Conservation (phyloP, 2,888 invertebrate species). For the Thymelicus lineola region DNA sequence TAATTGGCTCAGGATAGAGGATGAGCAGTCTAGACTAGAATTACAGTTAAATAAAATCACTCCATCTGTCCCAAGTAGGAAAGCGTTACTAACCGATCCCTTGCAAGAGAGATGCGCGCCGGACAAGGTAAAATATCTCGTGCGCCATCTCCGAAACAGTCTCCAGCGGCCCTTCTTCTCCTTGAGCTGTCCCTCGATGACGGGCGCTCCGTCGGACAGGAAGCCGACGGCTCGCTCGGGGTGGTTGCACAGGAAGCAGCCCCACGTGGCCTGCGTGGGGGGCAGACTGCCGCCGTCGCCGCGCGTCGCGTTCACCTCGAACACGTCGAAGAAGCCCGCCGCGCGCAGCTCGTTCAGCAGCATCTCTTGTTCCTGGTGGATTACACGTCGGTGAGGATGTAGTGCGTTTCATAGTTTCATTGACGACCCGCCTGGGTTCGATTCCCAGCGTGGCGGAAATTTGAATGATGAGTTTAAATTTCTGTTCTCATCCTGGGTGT, state of each 20-base stretch:
- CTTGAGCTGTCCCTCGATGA: slow-evolving; percentile 95
- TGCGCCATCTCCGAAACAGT: slow-evolving; percentile 96
- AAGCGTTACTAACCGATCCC: slow-evolving; percentile 87
- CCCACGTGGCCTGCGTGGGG: slow-evolving; percentile 87
- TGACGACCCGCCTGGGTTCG: too few relatives aligned
- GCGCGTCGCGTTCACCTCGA: slow-evolving; percentile 88
- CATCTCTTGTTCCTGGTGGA: slow-evolving; percentile 91
- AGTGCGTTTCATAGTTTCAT: too few relatives aligned
- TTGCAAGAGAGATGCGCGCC: slow-evolving; percentile 96
- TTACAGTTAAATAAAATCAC: too few relatives aligned
- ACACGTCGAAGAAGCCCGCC: slow-evolving; percentile 96
- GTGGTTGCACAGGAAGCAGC: slow-evolving; percentile 97
- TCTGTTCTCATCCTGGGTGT: too few relatives aligned
- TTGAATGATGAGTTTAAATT: too few relatives aligned
- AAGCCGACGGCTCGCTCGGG: slow-evolving; percentile 95
- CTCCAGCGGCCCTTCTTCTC: slow-evolving; percentile 97
- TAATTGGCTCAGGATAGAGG: too few relatives aligned
- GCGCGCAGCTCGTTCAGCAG: slow-evolving; percentile 93
- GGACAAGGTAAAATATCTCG: slow-evolving; percentile 96
- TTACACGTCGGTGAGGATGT: too few relatives aligned
- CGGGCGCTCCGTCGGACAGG: slow-evolving; percentile 92
- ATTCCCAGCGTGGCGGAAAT: too few relatives aligned
- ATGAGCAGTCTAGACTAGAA: too few relatives aligned
- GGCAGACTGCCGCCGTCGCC: slow-evolving; percentile 52
- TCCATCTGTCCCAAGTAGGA: too few relatives aligned